Evolutionary conservation across 2,888 invertebrate genomes (phyloP).

Genomic region (Acheta domesticus): DNA sequence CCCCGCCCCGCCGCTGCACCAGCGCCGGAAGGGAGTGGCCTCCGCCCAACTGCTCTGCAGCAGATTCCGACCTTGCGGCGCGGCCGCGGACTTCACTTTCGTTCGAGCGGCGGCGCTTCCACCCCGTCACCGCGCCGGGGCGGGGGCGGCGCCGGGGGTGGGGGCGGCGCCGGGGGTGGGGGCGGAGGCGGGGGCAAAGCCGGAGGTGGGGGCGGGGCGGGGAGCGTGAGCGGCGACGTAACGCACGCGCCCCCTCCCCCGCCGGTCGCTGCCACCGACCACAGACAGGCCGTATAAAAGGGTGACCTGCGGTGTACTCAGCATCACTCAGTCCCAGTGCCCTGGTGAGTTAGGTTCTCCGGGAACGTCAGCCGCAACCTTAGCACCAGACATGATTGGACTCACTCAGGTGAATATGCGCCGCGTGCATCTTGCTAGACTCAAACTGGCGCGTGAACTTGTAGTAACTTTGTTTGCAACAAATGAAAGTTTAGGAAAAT

Average conservation of each 20-base stretch:
- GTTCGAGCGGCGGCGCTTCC: not conserved
- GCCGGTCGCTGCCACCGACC: not conserved
- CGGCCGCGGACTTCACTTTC: not conserved
- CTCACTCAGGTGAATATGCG: slow-evolving; percentile 23
- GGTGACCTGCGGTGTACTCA: not conserved
- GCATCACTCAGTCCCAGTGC: slow-evolving; percentile 25
- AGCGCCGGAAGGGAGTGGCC: no score
- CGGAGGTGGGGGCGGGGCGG: not conserved
- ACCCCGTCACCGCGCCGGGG: not conserved
- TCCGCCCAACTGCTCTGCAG: no score
- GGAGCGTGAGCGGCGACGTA: not conserved
- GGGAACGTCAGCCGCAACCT: not conserved
- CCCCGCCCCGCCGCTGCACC: no score
- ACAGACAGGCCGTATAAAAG: slow-evolving; percentile 24
- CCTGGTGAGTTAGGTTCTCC: slow-evolving; percentile 22
- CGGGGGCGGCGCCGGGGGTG: not conserved
- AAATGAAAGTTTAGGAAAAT: no score
- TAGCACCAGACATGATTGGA: slow-evolving; percentile 21
- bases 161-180: not conserved
- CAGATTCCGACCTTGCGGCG: not conserved
- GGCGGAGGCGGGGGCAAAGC: not conserved
- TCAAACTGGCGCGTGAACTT: no score
- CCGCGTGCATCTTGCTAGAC: not conserved
- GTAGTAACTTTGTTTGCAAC: no score
- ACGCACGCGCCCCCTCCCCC: not conserved